These are phyloP conservation scores for Hypercompe scribonia DNA, from an alignment of 2,888 invertebrate species.

Conservation along the genomic window DNA sequence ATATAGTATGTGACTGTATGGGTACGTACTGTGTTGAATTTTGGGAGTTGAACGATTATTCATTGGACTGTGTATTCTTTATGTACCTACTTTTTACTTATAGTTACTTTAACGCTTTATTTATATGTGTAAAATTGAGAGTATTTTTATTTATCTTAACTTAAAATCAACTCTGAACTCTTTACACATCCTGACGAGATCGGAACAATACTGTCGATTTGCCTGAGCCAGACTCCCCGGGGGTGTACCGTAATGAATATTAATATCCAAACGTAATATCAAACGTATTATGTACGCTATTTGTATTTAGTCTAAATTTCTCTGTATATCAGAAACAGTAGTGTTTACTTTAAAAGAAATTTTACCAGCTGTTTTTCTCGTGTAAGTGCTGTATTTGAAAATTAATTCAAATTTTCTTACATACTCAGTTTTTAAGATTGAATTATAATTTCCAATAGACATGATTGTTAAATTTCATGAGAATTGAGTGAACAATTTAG, in stretches of 20 bases:
- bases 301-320: conserved; percentile 38
- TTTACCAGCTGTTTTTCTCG: too few relatives aligned
- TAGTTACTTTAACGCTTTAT: too few relatives aligned
- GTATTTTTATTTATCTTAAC: background rate
- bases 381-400: background rate
- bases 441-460: too few relatives aligned
- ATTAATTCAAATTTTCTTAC: background rate
- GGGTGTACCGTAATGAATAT: conserved; percentile 79
- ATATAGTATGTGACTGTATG: too few relatives aligned
- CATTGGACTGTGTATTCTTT: too few relatives aligned
- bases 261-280: conserved; percentile 66
- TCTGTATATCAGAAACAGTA: background rate
- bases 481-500: background rate
- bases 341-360: conserved; percentile 20
- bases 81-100: too few relatives aligned
- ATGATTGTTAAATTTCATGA: background rate
- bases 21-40: too few relatives aligned
- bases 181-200: conserved; percentile 48
- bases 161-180: conserved; percentile 14
- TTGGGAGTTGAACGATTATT: too few relatives aligned
- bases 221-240: conserved; percentile 66
- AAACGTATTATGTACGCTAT: conserved; percentile 53
- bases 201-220: conserved; percentile 68
- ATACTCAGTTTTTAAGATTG: too few relatives aligned
- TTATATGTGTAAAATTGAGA: background rate